Evolutionary conservation across 1,140 invertebrate species (phyloP), one percentile per base, ranked within the genome.

Genomic region (Anastrepha obliqua): DNA sequence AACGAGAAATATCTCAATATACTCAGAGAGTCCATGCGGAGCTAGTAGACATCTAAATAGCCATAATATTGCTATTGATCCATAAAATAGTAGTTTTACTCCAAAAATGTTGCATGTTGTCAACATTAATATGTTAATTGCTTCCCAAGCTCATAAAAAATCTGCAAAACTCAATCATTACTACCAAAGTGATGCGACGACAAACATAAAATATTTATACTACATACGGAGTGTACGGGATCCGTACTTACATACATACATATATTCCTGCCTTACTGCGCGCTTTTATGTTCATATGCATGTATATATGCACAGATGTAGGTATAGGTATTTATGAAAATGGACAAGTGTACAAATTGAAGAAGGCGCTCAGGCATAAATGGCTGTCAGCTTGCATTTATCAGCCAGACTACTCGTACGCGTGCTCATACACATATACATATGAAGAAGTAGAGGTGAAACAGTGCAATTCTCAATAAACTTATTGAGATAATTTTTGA

Each of bases 291-390:
- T 29, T 29, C 1, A 29, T 29, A 29, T 29, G 29, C 29, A 29
- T 29, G 29, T 29, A 29, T 29, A 29, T 29, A 29, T 29, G 29
- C 29, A 29, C 29, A 29, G 62, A n/a, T 42, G 39, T 17, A 64
- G 65, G 62, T 17, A 86, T 70, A 55, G 47, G 15, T n/a, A 81
- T 5, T n/a, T 39, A 55, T 55, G 2, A 42, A 74, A 81, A 29
- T 29, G 47, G 47, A 58, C 74, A 81, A 81, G 74, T 81, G 47
- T 4, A 42, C 15, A 81, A 58, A 81, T 81, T 81, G 47, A 81
- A 81, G 87, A 88, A 86, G 87, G 62, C 87, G 87, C 87, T 86
- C 65, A 86, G 74, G 87, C 87, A 85, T 85, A 88, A 88, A 88
- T 58, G 85, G 64, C 87, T 88, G 87, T 88, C 87, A 86, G 64